phyloP scores from a whole-genome alignment of 1,140 invertebrate species.

The Bombus haemorrhoidalis region DNA sequence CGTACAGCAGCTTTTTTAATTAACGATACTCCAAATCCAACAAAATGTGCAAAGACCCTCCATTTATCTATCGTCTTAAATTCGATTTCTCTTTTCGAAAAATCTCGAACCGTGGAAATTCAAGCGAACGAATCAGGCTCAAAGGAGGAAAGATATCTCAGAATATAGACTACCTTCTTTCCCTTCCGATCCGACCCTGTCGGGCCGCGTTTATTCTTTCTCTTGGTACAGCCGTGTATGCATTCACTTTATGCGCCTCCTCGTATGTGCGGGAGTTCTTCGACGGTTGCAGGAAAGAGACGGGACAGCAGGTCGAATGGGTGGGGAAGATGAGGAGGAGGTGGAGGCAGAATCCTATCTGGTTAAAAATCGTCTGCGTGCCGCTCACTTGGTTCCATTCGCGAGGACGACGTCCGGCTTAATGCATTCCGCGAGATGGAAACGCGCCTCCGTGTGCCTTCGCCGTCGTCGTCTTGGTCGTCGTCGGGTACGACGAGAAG shows the following conservation, averaged over 20 bases:
- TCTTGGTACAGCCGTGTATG: constrained; percentile 27
- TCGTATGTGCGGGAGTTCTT: constrained; percentile 42
- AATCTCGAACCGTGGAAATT: no score
- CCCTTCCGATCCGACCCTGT: constrained; percentile 31
- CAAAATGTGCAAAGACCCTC: no score
- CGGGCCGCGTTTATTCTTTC: constrained; percentile 31
- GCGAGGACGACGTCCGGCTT: constrained; percentile 70
- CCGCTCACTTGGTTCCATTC: constrained; percentile 68
- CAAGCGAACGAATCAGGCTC: no score
- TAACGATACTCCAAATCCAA: no score
- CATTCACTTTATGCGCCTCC: constrained; percentile 41
- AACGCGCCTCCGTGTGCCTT: constrained; percentile 46
- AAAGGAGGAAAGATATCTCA: background rate
- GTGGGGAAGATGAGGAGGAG: constrained; percentile 24
- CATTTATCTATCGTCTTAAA: no score
- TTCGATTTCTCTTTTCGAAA: no score
- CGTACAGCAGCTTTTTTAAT: no score
- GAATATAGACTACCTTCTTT: background rate
- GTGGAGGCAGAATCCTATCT: constrained; percentile 69
- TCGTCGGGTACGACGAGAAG: constrained; percentile 30
- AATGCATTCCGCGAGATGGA: constrained; percentile 72
- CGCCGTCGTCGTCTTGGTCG: constrained; percentile 25
- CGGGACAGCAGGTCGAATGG: background rate
- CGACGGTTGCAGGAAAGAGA: background rate
- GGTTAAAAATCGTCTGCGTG: constrained; percentile 73